A percentile compares a stretch with the other conserved stretches of the same genome.
These are phyloP conservation scores for Ephydatia muelleri DNA, from an alignment of 37 sponge, comb jelly and placozoan species.

Conservation along the genomic window DNA sequence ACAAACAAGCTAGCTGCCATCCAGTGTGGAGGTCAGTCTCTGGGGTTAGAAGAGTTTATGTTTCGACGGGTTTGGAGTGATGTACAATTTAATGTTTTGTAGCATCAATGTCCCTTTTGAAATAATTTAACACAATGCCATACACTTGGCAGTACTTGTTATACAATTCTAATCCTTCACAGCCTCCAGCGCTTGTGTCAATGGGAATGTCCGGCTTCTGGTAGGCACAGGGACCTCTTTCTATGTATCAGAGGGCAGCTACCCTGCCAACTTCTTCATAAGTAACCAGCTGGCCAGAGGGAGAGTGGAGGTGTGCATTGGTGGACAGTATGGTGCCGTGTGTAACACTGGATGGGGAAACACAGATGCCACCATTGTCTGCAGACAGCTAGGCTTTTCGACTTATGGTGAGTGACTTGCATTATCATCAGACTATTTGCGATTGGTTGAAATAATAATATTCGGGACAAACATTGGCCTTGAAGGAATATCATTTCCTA, in stretches of 20 bases:
- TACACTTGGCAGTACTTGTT: no score
- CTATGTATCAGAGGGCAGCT: neutral
- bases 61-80: no score
- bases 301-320: constrained; percentile 42
- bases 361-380: constrained; percentile 14
- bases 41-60: neutral
- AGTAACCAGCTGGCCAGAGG: constrained; percentile 16
- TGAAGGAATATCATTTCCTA: no score
- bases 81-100: no score
- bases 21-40: neutral
- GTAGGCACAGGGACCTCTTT: neutral
- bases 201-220: constrained; percentile 13
- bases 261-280: neutral
- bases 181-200: neutral
- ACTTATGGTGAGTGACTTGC: constrained; percentile 5
- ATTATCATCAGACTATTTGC: neutral
- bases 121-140: no score
- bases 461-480: no score
- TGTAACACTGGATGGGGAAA: constrained; percentile 26
- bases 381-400: constrained; percentile 30
- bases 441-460: neutral
- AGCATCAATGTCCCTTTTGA: no score
- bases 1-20: neutral
- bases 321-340: constrained; percentile 12
- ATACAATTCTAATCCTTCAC: neutral